Percentiles rank a stretch among this genome's conserved stretches.
Evolutionary conservation across 2,797 vertebrate genomes (phyloP).

Genomic region (Ctenochaetus hawaiiensis): DNA sequence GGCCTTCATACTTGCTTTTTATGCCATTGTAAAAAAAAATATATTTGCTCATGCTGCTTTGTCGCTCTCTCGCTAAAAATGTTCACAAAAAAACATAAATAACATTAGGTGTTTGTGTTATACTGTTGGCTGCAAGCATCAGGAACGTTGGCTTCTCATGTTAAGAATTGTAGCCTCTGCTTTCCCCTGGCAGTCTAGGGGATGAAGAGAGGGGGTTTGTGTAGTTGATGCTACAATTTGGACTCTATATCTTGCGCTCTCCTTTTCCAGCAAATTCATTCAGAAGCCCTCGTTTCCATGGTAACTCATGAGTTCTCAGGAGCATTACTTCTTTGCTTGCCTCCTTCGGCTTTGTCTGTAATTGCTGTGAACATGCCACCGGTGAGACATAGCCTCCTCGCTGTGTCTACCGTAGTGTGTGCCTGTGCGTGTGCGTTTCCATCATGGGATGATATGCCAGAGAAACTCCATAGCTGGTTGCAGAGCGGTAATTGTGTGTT

Average conservation of each 20-base stretch:
- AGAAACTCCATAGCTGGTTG: conserved; percentile 46
- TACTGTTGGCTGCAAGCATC: conserved; percentile 39
- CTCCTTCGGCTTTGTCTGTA: conserved; percentile 80
- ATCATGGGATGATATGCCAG: conserved; percentile 47
- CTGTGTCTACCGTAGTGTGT: conserved; percentile 35
- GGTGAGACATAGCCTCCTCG: conserved; percentile 65
- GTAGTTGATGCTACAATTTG: conserved; percentile 77
- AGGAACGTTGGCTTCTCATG: conserved; percentile 26
- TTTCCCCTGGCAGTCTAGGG: conserved; percentile 65
- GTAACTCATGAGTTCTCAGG: conserved; percentile 80
- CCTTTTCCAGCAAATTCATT: conserved; percentile 81
- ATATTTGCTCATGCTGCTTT: background rate
- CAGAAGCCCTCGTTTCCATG: conserved; percentile 83
- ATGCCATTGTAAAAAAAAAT: background rate
- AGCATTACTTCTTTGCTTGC: conserved; percentile 77
- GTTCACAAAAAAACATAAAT: conserved; percentile 17
- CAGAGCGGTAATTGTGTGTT: conserved; percentile 44
- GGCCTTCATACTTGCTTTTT: background rate
- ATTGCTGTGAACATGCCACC: conserved; percentile 78
- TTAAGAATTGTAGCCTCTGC: conserved; percentile 67
- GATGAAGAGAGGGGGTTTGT: conserved; percentile 62
- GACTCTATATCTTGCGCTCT: conserved; percentile 77
- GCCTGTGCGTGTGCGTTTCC: conserved; percentile 28
- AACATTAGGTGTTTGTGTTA: background rate
- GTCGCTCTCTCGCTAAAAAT: conserved; percentile 20